Evolutionary conservation across 92 coral and sea anemone species (phyloP).

Genomic region (Blastomussa wellsi): DNA sequence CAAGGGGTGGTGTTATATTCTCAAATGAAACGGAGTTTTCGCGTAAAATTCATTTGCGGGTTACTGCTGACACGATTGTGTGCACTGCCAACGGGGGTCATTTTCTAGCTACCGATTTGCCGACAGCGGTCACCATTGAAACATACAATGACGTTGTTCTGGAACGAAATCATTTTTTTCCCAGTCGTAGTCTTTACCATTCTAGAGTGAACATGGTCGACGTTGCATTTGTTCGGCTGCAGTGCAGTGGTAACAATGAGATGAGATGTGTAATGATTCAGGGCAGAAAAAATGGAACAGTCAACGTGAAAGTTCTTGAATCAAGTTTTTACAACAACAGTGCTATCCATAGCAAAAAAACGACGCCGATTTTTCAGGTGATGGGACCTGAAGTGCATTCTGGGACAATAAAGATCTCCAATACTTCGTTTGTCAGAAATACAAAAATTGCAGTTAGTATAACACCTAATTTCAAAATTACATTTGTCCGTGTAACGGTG

Average conservation of each 20-base stretch:
- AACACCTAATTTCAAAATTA: conserved; percentile 3
- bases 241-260: conserved; percentile 4
- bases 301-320: neutral
- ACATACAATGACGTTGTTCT: neutral
- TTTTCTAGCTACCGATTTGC: conserved; percentile 1
- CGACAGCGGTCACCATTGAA: conserved; percentile 20
- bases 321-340: conserved; percentile 25
- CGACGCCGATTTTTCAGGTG: neutral
- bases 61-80: neutral
- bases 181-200: conserved; percentile 17
- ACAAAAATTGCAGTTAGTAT: neutral
- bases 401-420: neutral
- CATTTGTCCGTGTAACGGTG: neutral
- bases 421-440: conserved; percentile 19
- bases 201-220: neutral
- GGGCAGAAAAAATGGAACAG: neutral
- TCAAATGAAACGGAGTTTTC: neutral
- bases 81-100: conserved; percentile 1
- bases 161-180: neutral
- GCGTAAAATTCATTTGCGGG: neutral
- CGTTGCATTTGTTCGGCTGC: conserved; percentile 1
- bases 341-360: neutral
- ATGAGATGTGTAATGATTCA: neutral
- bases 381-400: neutral
- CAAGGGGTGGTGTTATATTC: conserved; percentile 8